Evolutionary conservation across 2,888 invertebrate genomes (phyloP).

Genomic region (Gonocerus acuteangulatus): DNA sequence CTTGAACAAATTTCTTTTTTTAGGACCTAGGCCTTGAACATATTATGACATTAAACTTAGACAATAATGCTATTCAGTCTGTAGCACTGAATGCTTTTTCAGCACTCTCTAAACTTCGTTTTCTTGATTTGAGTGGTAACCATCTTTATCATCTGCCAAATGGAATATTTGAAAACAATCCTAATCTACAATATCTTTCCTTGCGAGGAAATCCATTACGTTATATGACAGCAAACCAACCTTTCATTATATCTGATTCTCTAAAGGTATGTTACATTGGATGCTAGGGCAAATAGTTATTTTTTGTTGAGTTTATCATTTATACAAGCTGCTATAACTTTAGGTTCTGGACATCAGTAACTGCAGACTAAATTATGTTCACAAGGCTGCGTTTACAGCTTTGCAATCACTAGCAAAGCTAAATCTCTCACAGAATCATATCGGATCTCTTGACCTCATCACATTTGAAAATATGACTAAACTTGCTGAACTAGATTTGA

Average conservation of each 20-base stretch:
- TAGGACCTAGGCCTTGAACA: constrained; percentile 5
- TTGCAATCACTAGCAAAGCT: constrained; percentile 12
- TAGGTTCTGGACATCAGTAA: constrained; percentile 24
- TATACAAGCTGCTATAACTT: not conserved
- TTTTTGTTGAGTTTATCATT: too few relatives aligned
- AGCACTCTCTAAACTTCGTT: constrained; percentile 7
- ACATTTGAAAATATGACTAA: constrained; percentile 11
- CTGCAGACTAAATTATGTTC: constrained; percentile 16
- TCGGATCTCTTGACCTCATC: not conserved
- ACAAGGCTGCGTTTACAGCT: not conserved
- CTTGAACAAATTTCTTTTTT: not conserved
- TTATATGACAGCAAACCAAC: not conserved
- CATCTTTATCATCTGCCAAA: constrained; percentile 18
- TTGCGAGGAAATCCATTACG: constrained; percentile 21
- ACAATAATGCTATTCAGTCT: constrained; percentile 21
- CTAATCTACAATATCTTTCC: not conserved
- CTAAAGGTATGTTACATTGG: constrained; percentile 5
- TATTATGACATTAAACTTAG: constrained; percentile 11
- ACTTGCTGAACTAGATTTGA: constrained; percentile 23
- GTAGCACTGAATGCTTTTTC: constrained; percentile 24
- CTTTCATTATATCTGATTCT: constrained; percentile 23
- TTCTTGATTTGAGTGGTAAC: constrained; percentile 25
- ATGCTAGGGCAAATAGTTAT: not conserved
- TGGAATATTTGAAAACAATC: constrained; percentile 18
- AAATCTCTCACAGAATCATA: constrained; percentile 19